phyloP scores from a whole-genome alignment of 2,113 vertebrate species.

The Myiopsitta monachus region DNA sequence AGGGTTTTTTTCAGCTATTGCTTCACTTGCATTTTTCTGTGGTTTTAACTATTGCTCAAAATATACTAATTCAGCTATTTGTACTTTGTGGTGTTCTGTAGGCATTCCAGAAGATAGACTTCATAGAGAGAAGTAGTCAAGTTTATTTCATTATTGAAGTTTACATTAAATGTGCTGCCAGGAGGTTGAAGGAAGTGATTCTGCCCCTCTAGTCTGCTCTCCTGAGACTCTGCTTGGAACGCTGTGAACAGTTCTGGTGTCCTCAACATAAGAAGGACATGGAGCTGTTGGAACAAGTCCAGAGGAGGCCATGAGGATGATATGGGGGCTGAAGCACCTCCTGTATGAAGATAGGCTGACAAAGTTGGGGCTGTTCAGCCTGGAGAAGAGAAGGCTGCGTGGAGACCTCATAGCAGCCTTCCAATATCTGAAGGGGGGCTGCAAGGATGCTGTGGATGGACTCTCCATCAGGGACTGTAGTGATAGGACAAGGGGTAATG shows the following conservation, averaged over 20 bases:
- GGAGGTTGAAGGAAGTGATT: background rate
- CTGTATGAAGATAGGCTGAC: background rate
- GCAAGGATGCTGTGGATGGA: background rate
- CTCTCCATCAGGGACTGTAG: background rate
- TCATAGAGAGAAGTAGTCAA: background rate
- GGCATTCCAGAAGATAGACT: background rate
- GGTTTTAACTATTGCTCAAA: background rate
- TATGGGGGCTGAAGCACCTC: background rate
- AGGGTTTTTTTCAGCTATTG: background rate
- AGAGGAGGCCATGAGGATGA: rapidly evolving
- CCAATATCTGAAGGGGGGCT: background rate
- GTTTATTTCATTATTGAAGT: background rate
- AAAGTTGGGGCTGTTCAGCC: background rate
- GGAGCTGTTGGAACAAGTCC: background rate
- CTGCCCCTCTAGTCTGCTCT: background rate
- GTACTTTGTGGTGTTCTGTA: background rate
- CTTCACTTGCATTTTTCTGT: background rate
- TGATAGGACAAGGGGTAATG: background rate
- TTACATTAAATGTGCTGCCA: background rate
- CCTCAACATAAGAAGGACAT: background rate
- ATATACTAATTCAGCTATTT: background rate
- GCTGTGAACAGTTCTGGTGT: background rate
- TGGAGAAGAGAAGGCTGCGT: background rate
- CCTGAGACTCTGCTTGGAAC: background rate
- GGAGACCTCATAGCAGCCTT: background rate